Percentiles rank a stretch among this genome's conserved stretches.
Evolutionary conservation across 35 echinoderm and acorn worm species (phyloP).

Genomic region (Acanthaster planci): DNA sequence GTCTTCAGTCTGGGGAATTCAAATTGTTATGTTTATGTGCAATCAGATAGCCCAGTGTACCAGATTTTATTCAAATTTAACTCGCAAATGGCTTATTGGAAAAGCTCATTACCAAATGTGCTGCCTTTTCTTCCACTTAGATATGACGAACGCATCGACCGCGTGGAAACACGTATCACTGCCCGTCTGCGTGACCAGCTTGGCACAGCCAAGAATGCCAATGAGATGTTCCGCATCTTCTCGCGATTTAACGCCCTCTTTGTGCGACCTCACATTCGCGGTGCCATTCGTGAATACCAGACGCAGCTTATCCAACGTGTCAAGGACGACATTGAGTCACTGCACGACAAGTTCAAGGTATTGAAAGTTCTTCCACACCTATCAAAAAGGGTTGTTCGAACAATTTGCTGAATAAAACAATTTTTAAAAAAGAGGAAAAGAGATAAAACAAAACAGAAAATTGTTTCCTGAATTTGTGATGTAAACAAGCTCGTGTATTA

Average conservation of each 20-base stretch:
- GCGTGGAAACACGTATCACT: slow-evolving; percentile 95
- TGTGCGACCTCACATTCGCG: slow-evolving; percentile 97
- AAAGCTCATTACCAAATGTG: too few relatives aligned
- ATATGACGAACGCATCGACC: slow-evolving; percentile 96
- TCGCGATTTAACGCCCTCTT: slow-evolving; percentile 99
- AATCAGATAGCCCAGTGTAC: too few relatives aligned
- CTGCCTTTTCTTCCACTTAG: too few relatives aligned
- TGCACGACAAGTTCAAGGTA: slow-evolving; percentile 99
- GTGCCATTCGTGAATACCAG: slow-evolving; percentile 98
- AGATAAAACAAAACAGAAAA: too few relatives aligned
- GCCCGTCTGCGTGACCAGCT: slow-evolving; percentile 98
- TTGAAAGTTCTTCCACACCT: too few relatives aligned
- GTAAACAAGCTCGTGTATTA: too few relatives aligned
- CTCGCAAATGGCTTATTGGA: too few relatives aligned
- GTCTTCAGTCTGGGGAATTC: too few relatives aligned
- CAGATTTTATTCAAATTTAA: too few relatives aligned
- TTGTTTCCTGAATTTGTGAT: too few relatives aligned
- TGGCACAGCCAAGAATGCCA: slow-evolving; percentile 98
- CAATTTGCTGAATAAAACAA: neutral
- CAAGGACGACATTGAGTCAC: slow-evolving; percentile 98
- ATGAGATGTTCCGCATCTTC: slow-evolving; percentile 99
- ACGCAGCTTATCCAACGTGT: slow-evolving; percentile 96
- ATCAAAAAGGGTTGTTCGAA: too few relatives aligned
- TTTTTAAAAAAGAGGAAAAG: neutral
- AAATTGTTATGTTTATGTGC: too few relatives aligned